Conservation (phyloP, 1,140 invertebrate species). For the Rhopalosiphum maidis region DNA sequence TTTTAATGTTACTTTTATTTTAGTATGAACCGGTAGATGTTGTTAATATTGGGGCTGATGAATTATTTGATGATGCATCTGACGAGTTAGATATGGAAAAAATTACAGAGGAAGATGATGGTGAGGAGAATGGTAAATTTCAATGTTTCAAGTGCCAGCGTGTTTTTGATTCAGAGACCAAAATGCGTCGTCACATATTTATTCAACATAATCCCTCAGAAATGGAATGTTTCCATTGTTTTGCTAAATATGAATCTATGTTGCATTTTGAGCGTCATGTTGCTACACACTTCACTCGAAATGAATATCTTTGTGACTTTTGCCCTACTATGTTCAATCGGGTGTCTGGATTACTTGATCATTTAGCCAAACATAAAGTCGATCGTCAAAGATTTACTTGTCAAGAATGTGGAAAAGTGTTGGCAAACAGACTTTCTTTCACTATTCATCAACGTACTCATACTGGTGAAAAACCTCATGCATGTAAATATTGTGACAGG, state of each 20-base stretch:
- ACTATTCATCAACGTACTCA: slow-evolving; percentile 65
- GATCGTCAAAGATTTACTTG: slow-evolving; percentile 54
- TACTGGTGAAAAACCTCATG: slow-evolving; percentile 70
- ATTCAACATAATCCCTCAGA: slow-evolving; percentile 36
- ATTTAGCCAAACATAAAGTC: slow-evolving; percentile 54
- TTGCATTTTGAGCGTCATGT: slow-evolving; percentile 53
- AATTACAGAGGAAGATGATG: background rate
- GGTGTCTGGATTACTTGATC: slow-evolving; percentile 46
- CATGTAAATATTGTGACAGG: slow-evolving; percentile 68
- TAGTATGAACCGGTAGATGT: slow-evolving; percentile 24
- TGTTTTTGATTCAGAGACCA: slow-evolving; percentile 45
- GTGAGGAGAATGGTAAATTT: slow-evolving; percentile 27
- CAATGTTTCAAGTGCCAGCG: slow-evolving; percentile 48
- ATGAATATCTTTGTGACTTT: slow-evolving; percentile 57
- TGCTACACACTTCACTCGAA: slow-evolving; percentile 29
- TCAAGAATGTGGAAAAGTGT: slow-evolving; percentile 47
- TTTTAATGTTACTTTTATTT: background rate
- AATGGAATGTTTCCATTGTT: slow-evolving; percentile 55
- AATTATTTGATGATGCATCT: background rate
- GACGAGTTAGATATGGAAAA: background rate
- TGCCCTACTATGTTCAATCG: slow-evolving; percentile 51
- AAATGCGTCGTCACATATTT: slow-evolving; percentile 56
- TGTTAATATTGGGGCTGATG: background rate
- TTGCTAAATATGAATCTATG: slow-evolving; percentile 41
- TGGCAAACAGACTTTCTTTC: slow-evolving; percentile 56